Evolutionary conservation across 2,113 vertebrate genomes (phyloP).

Genomic region (Trichechus manatus): DNA sequence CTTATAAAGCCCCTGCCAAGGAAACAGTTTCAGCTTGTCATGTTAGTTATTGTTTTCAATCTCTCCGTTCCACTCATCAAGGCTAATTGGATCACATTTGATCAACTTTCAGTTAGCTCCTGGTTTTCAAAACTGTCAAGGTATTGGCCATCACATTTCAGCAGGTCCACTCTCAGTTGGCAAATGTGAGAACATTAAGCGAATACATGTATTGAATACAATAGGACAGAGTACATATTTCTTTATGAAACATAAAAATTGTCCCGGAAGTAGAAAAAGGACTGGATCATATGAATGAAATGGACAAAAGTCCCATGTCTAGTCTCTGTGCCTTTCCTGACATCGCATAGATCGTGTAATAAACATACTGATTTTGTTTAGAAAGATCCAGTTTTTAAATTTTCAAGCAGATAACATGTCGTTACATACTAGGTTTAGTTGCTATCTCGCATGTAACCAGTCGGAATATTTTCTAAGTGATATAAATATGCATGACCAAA

Average conservation of each 20-base stretch:
- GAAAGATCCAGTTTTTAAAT: not conserved
- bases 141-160: not conserved
- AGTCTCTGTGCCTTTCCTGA: conserved; percentile 14
- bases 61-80: not conserved
- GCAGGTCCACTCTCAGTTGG: not conserved
- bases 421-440: too few relatives aligned
- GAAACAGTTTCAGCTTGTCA: not conserved
- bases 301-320: not conserved
- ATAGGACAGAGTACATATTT: not conserved
- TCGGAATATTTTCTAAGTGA: not conserved
- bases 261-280: not conserved
- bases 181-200: conserved; percentile 11
- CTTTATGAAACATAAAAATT: conserved; percentile 45
- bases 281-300: conserved; percentile 20
- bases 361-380: not conserved
- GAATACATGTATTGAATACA: conserved; percentile 49
- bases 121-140: conserved; percentile 50
- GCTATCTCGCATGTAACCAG: not conserved
- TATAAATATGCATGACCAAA: conserved; percentile 1
- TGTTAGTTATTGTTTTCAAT: conserved; percentile 22
- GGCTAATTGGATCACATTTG: conserved; percentile 40
- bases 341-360: not conserved
- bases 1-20: conserved; percentile 17
- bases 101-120: conserved; percentile 27
- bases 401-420: not conserved